A percentile compares a stretch with the other conserved stretches of the same genome.
phyloP scores from a whole-genome alignment of 2,888 invertebrate genomes.

The Plebejus argus region DNA sequence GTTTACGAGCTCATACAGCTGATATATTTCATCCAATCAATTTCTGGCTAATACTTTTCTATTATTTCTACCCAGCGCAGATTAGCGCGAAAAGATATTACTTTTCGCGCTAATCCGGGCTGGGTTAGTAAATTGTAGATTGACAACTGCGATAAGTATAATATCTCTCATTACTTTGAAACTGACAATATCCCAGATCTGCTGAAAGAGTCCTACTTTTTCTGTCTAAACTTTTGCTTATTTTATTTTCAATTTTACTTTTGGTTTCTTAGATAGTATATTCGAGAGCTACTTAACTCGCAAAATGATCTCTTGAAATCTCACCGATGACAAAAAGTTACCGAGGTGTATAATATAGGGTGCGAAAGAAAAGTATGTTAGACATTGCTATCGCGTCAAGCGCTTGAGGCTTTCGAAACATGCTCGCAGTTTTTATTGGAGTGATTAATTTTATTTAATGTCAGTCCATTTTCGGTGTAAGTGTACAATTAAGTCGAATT shows the following conservation, averaged over 20 bases:
- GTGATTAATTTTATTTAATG: slow-evolving; percentile 24
- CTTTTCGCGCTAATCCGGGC: too few relatives aligned
- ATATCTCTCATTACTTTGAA: neutral
- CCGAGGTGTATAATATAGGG: slow-evolving; percentile 10
- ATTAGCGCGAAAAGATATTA: too few relatives aligned
- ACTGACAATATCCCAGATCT: too few relatives aligned
- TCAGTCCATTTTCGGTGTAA: slow-evolving; percentile 23
- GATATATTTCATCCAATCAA: slow-evolving; percentile 23
- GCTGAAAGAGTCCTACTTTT: neutral
- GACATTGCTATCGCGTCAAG: slow-evolving; percentile 12
- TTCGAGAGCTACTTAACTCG: neutral
- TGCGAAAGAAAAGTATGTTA: slow-evolving; percentile 21
- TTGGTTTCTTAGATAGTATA: neutral
- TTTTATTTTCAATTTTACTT: neutral
- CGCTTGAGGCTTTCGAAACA: neutral
- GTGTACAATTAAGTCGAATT: slow-evolving; percentile 36
- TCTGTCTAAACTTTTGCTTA: neutral
- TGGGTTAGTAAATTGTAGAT: neutral
- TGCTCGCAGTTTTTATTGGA: slow-evolving; percentile 15
- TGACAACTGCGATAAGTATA: neutral
- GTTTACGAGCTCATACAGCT: slow-evolving; percentile 37
- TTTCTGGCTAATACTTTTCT: slow-evolving; percentile 6
- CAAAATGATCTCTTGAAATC: neutral
- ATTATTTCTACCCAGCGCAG: neutral
- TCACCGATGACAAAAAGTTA: neutral